Percentiles rank a stretch among this genome's conserved stretches.
phyloP scores from a whole-genome alignment of 2,797 vertebrate species.

The Sebastes matsubarae region DNA sequence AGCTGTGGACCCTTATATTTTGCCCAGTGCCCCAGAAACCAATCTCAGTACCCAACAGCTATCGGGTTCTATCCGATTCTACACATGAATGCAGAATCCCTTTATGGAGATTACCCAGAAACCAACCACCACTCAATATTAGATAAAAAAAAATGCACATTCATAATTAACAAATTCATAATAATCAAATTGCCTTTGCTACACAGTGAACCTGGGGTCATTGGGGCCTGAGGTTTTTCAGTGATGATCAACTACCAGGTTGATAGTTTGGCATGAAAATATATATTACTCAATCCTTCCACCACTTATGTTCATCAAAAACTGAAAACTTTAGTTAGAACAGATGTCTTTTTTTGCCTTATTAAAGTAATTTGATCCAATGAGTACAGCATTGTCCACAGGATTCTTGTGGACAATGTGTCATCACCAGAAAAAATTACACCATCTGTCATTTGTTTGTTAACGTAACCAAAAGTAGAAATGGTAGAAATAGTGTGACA shows the following conservation, averaged over 20 bases:
- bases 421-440: neutral
- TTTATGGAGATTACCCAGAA: too few species aligned
- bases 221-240: neutral
- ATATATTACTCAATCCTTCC: neutral
- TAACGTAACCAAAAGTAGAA: neutral
- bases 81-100: too few species aligned
- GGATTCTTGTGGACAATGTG: too few species aligned
- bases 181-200: neutral
- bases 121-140: neutral
- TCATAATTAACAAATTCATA: neutral
- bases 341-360: neutral
- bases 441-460: too few species aligned
- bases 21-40: neutral
- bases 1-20: neutral
- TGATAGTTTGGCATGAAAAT: neutral
- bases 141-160: neutral
- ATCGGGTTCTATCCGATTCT: too few species aligned
- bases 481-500: neutral
- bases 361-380: neutral
- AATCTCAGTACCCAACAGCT: too few species aligned
- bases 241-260: accelerated
- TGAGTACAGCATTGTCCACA: neutral
- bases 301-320: too few species aligned
- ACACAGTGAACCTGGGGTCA: accelerated
- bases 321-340: too few species aligned